Percentiles rank a stretch among this genome's conserved stretches.
Evolutionary conservation across 2,113 vertebrate genomes (phyloP).

Genomic region (Cebus imitator): DNA sequence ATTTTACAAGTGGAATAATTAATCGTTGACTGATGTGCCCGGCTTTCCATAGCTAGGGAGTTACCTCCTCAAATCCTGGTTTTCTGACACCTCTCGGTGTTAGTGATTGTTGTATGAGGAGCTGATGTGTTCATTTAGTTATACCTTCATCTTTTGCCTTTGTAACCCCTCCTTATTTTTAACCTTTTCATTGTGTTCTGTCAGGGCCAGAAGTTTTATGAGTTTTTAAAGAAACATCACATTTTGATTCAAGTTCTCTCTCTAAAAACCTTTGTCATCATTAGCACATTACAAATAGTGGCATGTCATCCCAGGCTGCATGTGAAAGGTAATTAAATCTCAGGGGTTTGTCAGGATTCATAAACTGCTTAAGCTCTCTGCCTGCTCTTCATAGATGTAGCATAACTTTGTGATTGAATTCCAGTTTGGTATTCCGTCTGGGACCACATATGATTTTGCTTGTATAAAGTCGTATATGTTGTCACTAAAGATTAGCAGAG

Average conservation of each 20-base stretch:
- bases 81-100: neutral
- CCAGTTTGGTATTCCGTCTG: constrained; percentile 12
- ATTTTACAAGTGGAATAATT: neutral
- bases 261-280: constrained; percentile 30
- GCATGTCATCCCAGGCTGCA: neutral
- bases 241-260: constrained; percentile 46
- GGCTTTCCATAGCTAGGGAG: neutral
- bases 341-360: constrained; percentile 52
- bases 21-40: neutral
- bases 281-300: constrained; percentile 36
- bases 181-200: neutral
- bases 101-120: neutral
- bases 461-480: constrained; percentile 24
- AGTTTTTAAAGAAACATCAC: neutral
- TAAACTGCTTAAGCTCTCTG: constrained; percentile 22
- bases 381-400: constrained; percentile 46
- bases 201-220: neutral
- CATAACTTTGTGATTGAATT: constrained; percentile 59
- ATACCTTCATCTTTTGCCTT: neutral
- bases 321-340: constrained; percentile 68
- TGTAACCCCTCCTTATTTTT: neutral
- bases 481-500: constrained; percentile 34
- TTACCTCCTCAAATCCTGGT: neutral
- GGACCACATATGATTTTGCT: neutral
- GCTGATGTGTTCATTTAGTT: neutral